Conservation (phyloP, 2,888 invertebrate genomes). For the Panopea generosa region DNA sequence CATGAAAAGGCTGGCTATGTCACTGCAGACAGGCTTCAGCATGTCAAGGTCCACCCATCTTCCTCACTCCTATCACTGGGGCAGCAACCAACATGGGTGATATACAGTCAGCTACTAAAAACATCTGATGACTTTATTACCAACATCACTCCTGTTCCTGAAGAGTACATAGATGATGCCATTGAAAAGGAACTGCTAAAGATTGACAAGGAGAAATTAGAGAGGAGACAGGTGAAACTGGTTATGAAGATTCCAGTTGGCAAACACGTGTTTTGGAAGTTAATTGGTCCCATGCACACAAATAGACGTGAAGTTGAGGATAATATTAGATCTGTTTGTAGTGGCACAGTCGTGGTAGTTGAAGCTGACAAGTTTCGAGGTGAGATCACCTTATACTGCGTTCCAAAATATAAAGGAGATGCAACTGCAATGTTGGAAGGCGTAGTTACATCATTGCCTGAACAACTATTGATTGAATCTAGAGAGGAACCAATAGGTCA, state of each 20-base stretch:
- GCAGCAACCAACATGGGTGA: slow-evolving; percentile 74
- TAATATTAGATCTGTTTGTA: slow-evolving; percentile 35
- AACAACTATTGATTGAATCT: slow-evolving; percentile 42
- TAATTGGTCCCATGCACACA: slow-evolving; percentile 72
- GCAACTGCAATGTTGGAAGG: slow-evolving; percentile 19
- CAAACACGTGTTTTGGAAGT: slow-evolving; percentile 54
- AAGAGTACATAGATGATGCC: slow-evolving; percentile 36
- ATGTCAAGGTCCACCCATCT: slow-evolving; percentile 78
- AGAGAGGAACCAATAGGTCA: slow-evolving; percentile 52
- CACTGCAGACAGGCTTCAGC: slow-evolving; percentile 57
- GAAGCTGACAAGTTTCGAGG: slow-evolving; percentile 69
- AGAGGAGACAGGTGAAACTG: slow-evolving; percentile 53
- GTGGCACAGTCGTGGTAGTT: slow-evolving; percentile 61
- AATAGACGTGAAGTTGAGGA: slow-evolving; percentile 66
- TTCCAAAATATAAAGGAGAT: slow-evolving; percentile 23
- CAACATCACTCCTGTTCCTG: slow-evolving; percentile 74
- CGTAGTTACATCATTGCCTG: slow-evolving; percentile 23
- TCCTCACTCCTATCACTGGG: slow-evolving; percentile 71
- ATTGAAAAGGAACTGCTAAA: slow-evolving; percentile 22
- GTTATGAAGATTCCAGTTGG: slow-evolving; percentile 68
- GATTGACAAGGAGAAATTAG: slow-evolving; percentile 58
- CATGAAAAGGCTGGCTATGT: slow-evolving; percentile 76
- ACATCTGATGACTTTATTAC: slow-evolving; percentile 76
- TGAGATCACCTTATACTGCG: slow-evolving; percentile 65
- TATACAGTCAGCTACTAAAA: slow-evolving; percentile 74